Conservation (phyloP, 2,888 invertebrate genomes). For the Marronus borbonicus region DNA sequence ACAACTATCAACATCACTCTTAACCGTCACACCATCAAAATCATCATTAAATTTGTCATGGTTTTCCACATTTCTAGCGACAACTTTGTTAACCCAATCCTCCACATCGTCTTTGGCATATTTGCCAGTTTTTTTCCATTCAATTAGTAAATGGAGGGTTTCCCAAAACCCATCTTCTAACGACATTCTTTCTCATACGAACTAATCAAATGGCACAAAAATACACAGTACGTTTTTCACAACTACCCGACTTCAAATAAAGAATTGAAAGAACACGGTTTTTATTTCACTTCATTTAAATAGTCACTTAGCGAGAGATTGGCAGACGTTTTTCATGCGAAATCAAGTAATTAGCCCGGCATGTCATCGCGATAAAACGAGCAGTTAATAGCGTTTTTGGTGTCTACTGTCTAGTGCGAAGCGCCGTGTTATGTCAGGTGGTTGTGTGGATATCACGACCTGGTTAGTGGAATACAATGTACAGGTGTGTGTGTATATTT, state of each 20-base stretch:
- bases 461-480: conserved; percentile 20
- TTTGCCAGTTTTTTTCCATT: conserved; percentile 71
- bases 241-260: neutral
- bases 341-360: conserved; percentile 13
- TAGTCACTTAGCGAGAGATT: neutral
- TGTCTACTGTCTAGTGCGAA: neutral
- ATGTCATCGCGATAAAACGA: conserved; percentile 20
- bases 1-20: conserved; percentile 28
- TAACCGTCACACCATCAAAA: conserved; percentile 35
- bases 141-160: conserved; percentile 76
- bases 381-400: conserved; percentile 17
- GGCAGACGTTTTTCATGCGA: conserved; percentile 15
- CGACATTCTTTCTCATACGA: conserved; percentile 9
- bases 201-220: neutral
- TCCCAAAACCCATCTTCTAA: conserved; percentile 74
- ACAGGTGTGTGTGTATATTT: conserved; percentile 20
- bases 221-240: neutral
- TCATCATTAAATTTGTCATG: conserved; percentile 50
- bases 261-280: neutral
- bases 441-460: conserved; percentile 12
- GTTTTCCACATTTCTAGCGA: conserved; percentile 55
- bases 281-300: no score
- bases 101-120: conserved; percentile 66
- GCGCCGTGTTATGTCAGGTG: conserved; percentile 11
- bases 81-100: conserved; percentile 64